Conservation (phyloP, 2,888 invertebrate genomes). For the Sphecodes monilicornis region DNA sequence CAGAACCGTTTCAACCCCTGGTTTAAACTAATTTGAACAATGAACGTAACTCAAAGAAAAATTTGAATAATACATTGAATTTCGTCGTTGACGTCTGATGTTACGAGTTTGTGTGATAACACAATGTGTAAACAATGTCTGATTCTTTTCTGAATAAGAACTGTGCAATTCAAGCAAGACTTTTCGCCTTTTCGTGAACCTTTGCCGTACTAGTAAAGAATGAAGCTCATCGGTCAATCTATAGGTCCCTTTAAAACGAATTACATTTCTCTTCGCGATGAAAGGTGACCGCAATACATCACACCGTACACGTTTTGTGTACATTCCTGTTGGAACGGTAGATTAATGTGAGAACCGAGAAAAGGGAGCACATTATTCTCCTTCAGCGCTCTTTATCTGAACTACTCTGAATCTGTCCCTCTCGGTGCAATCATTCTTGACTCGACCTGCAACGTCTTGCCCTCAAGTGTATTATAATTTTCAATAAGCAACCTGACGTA, state of each 20-base stretch:
- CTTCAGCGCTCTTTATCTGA: constrained; percentile 29
- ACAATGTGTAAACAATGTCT: no score
- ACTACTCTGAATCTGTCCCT: not conserved
- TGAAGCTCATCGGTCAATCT: constrained; percentile 12
- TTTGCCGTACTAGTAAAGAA: not conserved
- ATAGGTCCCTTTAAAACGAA: constrained; percentile 17
- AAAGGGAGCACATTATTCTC: constrained; percentile 12
- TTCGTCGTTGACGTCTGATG: no score
- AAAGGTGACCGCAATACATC: constrained; percentile 41
- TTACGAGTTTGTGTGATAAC: no score
- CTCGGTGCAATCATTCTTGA: constrained; percentile 27
- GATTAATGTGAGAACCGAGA: constrained; percentile 10
- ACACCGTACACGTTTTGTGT: constrained; percentile 33
- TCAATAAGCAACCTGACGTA: constrained; percentile 1
- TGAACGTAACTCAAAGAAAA: not conserved
- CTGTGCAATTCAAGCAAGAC: not conserved
- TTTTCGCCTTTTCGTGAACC: not conserved
- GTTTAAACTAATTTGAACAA: not conserved
- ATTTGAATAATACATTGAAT: not conserved
- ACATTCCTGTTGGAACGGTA: constrained; percentile 17
- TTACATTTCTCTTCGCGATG: constrained; percentile 29
- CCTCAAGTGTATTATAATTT: constrained; percentile 24
- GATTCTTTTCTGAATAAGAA: no score
- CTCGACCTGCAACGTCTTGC: not conserved
- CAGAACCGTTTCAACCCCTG: no score